Percentiles rank a stretch among this genome's conserved stretches.
These are phyloP conservation scores for Ariopsis seemanni DNA, from an alignment of 2,113 vertebrate species.

Conservation along the genomic window DNA sequence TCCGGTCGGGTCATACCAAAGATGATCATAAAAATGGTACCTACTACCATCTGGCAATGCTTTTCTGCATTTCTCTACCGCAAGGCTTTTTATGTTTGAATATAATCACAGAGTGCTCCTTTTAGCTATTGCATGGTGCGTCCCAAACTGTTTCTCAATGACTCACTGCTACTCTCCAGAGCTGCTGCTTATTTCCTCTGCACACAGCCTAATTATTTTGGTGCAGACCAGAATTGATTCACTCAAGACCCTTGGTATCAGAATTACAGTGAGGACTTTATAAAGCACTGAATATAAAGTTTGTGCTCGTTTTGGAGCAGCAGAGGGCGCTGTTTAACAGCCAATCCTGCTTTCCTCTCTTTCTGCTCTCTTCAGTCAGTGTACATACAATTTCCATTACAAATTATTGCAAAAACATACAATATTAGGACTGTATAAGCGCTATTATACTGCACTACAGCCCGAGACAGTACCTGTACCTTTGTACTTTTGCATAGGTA, in stretches of 20 bases:
- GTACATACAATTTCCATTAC: too few relatives aligned
- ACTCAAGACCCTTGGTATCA: background rate
- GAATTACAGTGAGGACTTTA: background rate
- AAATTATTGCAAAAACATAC: too few relatives aligned
- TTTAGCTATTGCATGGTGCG: background rate
- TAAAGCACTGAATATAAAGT: background rate
- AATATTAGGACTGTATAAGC: too few relatives aligned
- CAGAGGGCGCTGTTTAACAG: constrained; percentile 45
- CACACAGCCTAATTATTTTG: constrained; percentile 14
- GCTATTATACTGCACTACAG: too few relatives aligned
- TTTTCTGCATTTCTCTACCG: background rate
- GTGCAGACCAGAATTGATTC: constrained; percentile 6
- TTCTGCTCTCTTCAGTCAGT: background rate
- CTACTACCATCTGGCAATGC: too few relatives aligned
- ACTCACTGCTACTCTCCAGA: background rate
- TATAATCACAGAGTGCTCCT: constrained; percentile 8
- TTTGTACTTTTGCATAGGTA: too few relatives aligned
- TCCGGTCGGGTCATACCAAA: too few relatives aligned
- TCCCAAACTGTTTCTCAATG: background rate
- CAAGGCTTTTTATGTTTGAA: constrained; percentile 10
- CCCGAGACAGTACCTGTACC: too few relatives aligned
- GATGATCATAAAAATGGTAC: too few relatives aligned
- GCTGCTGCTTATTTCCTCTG: constrained; percentile 5
- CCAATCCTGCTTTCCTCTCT: background rate
- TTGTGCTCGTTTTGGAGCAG: constrained; percentile 14